A percentile compares a stretch with the other conserved stretches of the same genome.
These are phyloP conservation scores for Sycophaga agraensis DNA, from an alignment of 1,140 invertebrate species.

Conservation along the genomic window DNA sequence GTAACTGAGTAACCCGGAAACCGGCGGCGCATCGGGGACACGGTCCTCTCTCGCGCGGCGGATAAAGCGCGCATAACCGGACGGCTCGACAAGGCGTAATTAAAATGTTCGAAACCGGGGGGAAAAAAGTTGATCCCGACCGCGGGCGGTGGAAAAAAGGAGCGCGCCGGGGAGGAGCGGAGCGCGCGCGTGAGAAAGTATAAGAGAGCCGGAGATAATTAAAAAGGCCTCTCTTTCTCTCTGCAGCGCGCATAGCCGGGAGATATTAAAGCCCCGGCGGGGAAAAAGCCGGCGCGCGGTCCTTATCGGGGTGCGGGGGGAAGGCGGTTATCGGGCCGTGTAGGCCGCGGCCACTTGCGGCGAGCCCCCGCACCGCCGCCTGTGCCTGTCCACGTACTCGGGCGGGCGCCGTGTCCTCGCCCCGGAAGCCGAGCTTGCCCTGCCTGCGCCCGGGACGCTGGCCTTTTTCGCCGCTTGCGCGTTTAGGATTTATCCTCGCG, in stretches of 20 bases:
- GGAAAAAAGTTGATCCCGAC: slow-evolving; percentile 7
- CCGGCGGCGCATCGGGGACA: too few relatives aligned
- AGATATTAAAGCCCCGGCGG: slow-evolving; percentile 47
- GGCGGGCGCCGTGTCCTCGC: too few relatives aligned
- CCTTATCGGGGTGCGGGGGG: too few relatives aligned
- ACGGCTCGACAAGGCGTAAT: slow-evolving; percentile 17
- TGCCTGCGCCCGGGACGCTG: too few relatives aligned
- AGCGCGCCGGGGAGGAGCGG: not conserved
- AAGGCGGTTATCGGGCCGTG: not conserved
- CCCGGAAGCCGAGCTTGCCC: too few relatives aligned
- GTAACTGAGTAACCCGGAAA: too few relatives aligned
- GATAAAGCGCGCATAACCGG: too few relatives aligned
- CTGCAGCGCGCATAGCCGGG: slow-evolving; percentile 17
- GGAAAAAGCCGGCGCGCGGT: not conserved
- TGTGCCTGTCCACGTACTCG: too few relatives aligned
- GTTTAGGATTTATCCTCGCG: too few relatives aligned
- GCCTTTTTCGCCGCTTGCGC: too few relatives aligned
- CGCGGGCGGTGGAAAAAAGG: not conserved
- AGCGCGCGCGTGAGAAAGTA: slow-evolving; percentile 34
- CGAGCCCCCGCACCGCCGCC: too few relatives aligned
- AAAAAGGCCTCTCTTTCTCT: slow-evolving; percentile 41
- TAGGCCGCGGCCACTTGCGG: not conserved
- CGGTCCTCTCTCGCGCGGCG: too few relatives aligned
- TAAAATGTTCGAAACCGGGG: slow-evolving; percentile 16
- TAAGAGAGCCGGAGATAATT: slow-evolving; percentile 44